Base-by-base conservation (phyloP, 2,113 vertebrate species). In the Noturus placidus region DNA sequence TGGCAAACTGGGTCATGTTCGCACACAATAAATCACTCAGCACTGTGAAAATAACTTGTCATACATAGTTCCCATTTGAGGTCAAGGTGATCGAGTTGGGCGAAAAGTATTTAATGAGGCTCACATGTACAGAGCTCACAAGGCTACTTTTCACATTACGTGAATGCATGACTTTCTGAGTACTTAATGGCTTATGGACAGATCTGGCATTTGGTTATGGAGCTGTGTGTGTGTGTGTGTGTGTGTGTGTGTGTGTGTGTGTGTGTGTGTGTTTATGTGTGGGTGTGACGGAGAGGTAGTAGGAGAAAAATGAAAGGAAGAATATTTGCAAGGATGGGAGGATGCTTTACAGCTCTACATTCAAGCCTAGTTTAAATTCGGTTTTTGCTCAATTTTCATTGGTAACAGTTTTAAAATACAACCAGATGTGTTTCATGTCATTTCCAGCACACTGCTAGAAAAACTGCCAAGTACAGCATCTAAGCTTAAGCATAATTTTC, bases 141-240 rank as follows among this genome's bases (percentile, higher is more conserved):
- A 84, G 57, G 79, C 35, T 86, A 33, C 65, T 59, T 81, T 59
- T 42, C 70, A 63, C 61, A 59, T 88, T 89, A 84, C 85, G 80
- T 91, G 91, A 92, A 92, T 90, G 91, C 92, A 83, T 91, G 88
- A 92, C 91, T 93, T 94, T 94, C 92, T 94, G 83, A 84, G 87
- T 89, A 92, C 89, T 93, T 92, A 94, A 95, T 94, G 92, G 88
- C 72, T 92, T 93, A 91, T 82, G 35, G 89, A 93, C 79, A 88
- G 87, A 91, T 94, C 91, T 94, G 92, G 94, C 89, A 90, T 93
- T 92, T 94, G 92, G 93, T 88, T 57, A 72, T 84, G 81, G 88
- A 85, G 91, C 80, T 79, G 74, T 79, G 14, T 88, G 84, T 50
- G 61, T 87, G 76, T 67, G 59, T 82, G 33, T 72, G 72, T 46